Evolutionary conservation across 2,888 invertebrate genomes (phyloP).

Genomic region (Frankliniella fusca): DNA sequence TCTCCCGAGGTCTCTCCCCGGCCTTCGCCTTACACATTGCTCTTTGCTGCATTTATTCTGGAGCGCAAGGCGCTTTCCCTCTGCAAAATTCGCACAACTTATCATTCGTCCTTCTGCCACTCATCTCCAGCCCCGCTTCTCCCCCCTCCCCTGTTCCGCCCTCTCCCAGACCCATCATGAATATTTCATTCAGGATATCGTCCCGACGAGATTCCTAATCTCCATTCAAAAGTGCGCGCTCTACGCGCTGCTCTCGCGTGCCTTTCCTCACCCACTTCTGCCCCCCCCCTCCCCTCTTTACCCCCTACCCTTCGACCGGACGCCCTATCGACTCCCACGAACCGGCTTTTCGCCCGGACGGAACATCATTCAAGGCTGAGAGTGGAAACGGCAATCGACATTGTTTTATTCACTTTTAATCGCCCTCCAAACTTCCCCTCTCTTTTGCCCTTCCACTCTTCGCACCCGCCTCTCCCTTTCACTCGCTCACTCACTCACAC

Average conservation of each 20-base stretch:
- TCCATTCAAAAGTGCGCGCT: constrained; percentile 21
- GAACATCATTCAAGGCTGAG: no score
- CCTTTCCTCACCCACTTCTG: neutral
- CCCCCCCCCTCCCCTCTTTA: no score
- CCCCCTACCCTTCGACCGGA: no score
- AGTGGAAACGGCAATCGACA: no score
- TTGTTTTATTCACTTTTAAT: no score
- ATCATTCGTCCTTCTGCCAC: neutral
- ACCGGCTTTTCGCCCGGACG: no score
- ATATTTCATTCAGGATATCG: constrained; percentile 23
- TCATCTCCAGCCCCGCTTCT: neutral
- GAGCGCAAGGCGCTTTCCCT: neutral
- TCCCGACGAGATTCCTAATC: constrained; percentile 20
- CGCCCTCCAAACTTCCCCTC: neutral
- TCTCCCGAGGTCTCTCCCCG: neutral
- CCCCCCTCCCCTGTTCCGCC: neutral
- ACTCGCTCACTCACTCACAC: neutral
- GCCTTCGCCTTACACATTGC: neutral
- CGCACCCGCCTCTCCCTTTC: neutral
- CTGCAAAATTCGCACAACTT: neutral
- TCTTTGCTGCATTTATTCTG: neutral
- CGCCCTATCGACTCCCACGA: no score
- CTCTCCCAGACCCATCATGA: neutral
- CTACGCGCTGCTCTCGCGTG: neutral
- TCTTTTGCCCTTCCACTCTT: neutral